These are phyloP conservation scores for Myopa tessellatipennis DNA, from an alignment of 2,888 invertebrate genomes.

Conservation along the genomic window DNA sequence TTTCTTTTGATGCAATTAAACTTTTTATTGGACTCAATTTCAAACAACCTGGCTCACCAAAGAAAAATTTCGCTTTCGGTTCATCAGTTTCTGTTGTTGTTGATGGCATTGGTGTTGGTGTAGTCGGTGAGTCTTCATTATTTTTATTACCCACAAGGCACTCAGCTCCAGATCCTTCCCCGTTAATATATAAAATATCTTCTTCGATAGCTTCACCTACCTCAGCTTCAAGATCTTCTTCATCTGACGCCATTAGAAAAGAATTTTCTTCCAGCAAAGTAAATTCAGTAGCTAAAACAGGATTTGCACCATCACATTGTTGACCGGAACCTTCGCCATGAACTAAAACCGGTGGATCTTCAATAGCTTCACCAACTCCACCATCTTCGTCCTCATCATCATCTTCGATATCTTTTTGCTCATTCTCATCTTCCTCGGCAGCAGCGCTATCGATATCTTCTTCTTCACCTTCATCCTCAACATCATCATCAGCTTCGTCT, in stretches of 20 bases:
- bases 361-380: constrained; percentile 75
- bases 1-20: constrained; percentile 8
- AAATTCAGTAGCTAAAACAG: constrained; percentile 50
- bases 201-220: constrained; percentile 81
- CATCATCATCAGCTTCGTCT: constrained; percentile 53
- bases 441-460: constrained; percentile 62
- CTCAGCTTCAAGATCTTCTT: constrained; percentile 8
- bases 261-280: not conserved
- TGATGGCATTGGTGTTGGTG: constrained; percentile 40
- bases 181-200: constrained; percentile 74
- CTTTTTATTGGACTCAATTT: constrained; percentile 65
- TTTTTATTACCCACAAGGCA: constrained; percentile 78
- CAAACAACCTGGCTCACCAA: constrained; percentile 69
- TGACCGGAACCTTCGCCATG: constrained; percentile 78
- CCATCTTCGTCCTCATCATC: constrained; percentile 55
- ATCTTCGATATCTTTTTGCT: constrained; percentile 56
- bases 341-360: constrained; percentile 79
- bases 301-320: constrained; percentile 71
- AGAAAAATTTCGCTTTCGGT: constrained; percentile 67
- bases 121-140: constrained; percentile 47
- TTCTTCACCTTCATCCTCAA: constrained; percentile 56
- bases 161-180: constrained; percentile 77
- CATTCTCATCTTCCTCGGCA: constrained; percentile 61
- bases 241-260: not conserved
- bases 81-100: constrained; percentile 44